Conservation (phyloP, 2,113 vertebrate genomes). For the Tor tambroides region DNA sequence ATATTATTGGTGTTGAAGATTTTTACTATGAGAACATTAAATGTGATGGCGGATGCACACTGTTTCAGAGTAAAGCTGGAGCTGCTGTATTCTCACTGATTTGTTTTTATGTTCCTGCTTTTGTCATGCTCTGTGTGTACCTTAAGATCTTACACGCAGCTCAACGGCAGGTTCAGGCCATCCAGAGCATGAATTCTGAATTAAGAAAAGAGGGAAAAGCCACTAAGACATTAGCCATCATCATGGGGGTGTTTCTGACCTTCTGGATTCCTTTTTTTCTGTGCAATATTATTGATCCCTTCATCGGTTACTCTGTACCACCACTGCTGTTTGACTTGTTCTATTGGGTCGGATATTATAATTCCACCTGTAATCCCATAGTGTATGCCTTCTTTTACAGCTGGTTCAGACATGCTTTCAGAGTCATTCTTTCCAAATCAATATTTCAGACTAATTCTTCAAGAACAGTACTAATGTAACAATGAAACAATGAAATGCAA, state of each 20-base stretch:
- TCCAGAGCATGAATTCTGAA: conserved; percentile 61
- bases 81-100: conserved; percentile 72
- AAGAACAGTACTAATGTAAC: conserved; percentile 27
- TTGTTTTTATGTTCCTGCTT: conserved; percentile 81
- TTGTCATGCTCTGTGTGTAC: conserved; percentile 80
- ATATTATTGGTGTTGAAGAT: conserved; percentile 76
- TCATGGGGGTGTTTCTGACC: conserved; percentile 80
- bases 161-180: too few species aligned
- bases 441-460: conserved; percentile 77
- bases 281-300: conserved; percentile 75
- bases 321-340: conserved; percentile 72
- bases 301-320: conserved; percentile 74
- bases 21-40: conserved; percentile 65
- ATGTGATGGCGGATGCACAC: conserved; percentile 73
- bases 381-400: conserved; percentile 84
- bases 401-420: conserved; percentile 83
- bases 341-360: conserved; percentile 84
- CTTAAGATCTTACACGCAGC: too few species aligned
- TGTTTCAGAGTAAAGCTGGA: conserved; percentile 76
- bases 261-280: conserved; percentile 87
- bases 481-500: neutral
- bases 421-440: conserved; percentile 77
- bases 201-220: conserved; percentile 78
- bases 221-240: conserved; percentile 77
- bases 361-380: conserved; percentile 83